Conservation (phyloP, 1,140 invertebrate genomes). For the Scaptomyza hsui region DNA sequence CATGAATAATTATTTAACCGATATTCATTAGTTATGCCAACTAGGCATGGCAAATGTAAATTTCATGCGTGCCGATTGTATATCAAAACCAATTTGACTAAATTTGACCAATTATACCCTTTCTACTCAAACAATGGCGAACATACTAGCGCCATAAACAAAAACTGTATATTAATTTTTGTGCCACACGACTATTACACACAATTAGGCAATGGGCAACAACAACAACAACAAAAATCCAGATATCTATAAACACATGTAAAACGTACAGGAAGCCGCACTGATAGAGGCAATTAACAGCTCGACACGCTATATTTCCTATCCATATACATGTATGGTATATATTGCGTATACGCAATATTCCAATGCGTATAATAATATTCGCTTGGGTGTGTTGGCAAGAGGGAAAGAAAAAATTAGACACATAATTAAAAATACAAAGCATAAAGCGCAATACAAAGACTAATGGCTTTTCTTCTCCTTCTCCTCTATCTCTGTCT, state of each 20-base stretch:
- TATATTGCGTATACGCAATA: slow-evolving; percentile 23
- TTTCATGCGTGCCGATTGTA: slow-evolving; percentile 4
- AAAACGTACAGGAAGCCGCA: slow-evolving; percentile 70
- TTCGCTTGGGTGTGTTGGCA: slow-evolving; percentile 3
- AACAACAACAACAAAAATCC: slow-evolving; percentile 8
- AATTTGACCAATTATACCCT: slow-evolving; percentile 30
- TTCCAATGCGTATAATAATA: slow-evolving; percentile 14
- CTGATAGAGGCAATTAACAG: slow-evolving; percentile 80
- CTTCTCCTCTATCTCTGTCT: not conserved
- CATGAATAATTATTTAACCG: not conserved
- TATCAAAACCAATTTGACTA: slow-evolving; percentile 14
- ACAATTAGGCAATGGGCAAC: slow-evolving; percentile 48
- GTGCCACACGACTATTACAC: slow-evolving; percentile 32
- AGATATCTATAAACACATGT: slow-evolving; percentile 70
- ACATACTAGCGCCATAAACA: slow-evolving; percentile 4
- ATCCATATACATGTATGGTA: slow-evolving; percentile 27
- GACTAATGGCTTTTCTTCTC: slow-evolving; percentile 62
- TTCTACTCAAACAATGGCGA: slow-evolving; percentile 4
- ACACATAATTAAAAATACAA: slow-evolving; percentile 82
- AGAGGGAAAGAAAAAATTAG: slow-evolving; percentile 58
- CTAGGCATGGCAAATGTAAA: not conserved
- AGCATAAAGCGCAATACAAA: slow-evolving; percentile 58
- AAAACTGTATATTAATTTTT: slow-evolving; percentile 51
- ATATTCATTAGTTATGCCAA: not conserved
- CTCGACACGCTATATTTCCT: slow-evolving; percentile 77